Conservation (phyloP, 2,888 invertebrate species). For the Orchestes rusci region DNA sequence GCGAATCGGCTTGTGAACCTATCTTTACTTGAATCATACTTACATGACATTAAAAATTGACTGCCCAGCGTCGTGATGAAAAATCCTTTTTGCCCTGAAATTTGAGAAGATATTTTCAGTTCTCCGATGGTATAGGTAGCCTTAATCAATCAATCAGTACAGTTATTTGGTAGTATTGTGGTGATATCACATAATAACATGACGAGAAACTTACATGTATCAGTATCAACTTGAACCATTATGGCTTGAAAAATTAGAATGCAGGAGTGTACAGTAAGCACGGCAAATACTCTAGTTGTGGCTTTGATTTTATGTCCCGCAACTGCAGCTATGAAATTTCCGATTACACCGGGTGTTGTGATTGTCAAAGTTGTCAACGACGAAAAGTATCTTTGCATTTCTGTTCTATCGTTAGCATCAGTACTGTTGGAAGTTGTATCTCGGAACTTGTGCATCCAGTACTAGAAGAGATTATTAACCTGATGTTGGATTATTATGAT, state of each 20-base stretch:
- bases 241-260: conserved; percentile 19
- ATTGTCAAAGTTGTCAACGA: conserved; percentile 18
- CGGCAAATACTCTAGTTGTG: conserved; percentile 7
- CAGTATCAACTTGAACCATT: conserved; percentile 23
- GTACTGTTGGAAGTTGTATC: conserved; percentile 16
- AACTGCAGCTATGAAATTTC: conserved; percentile 19
- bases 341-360: conserved; percentile 16
- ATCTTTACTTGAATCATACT: background rate
- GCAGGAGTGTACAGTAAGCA: background rate
- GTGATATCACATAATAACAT: no score
- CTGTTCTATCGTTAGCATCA: conserved; percentile 24
- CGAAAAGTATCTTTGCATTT: conserved; percentile 25
- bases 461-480: conserved; percentile 25
- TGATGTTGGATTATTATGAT: no score
- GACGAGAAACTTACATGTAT: conserved; percentile 25
- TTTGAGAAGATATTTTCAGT: background rate
- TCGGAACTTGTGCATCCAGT: conserved; percentile 29
- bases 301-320: conserved; percentile 22
- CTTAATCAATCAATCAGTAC: background rate
- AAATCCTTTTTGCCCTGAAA: conserved; percentile 19
- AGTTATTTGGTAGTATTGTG: background rate
- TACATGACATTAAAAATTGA: conserved; percentile 2
- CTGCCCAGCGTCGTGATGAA: conserved; percentile 1
- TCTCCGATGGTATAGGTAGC: no score
- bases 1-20: no score